Evolutionary conservation across 2,113 vertebrate species (phyloP).

Genomic region (Cacatua alba): DNA sequence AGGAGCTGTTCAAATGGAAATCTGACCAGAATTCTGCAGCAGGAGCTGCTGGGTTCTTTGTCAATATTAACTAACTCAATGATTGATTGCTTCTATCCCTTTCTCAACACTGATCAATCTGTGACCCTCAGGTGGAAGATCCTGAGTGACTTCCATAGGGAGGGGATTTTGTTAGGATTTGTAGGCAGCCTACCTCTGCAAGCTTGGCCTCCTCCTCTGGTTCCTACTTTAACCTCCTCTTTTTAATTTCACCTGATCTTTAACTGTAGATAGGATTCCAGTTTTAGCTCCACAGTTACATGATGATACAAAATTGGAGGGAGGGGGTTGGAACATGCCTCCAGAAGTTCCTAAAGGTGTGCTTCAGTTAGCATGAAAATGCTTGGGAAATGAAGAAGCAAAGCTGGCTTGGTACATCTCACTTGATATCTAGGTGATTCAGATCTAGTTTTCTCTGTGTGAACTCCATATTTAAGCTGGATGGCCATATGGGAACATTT

Average conservation of each 20-base stretch:
- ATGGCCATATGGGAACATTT: neutral
- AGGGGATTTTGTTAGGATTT: neutral
- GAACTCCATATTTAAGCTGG: neutral
- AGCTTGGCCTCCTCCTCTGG: neutral
- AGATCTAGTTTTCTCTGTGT: neutral
- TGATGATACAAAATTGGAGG: neutral
- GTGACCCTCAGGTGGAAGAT: neutral
- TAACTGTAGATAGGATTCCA: neutral
- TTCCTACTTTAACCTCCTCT: neutral
- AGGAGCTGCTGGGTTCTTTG: neutral
- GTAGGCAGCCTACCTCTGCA: neutral
- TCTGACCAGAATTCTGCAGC: neutral
- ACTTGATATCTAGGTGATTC: neutral
- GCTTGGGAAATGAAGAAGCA: neutral
- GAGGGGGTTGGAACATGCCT: neutral
- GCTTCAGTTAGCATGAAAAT: neutral
- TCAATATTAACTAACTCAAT: neutral
- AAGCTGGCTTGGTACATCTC: neutral
- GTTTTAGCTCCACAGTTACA: neutral
- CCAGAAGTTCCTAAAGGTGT: neutral
- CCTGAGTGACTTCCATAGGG: neutral
- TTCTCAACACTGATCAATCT: neutral
- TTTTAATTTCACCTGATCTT: neutral
- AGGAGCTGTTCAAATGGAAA: neutral
- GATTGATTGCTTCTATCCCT: neutral